A percentile compares a stretch with the other conserved stretches of the same genome.
phyloP scores from a whole-genome alignment of 2,113 vertebrate genomes.

The Dipodomys merriami region DNA sequence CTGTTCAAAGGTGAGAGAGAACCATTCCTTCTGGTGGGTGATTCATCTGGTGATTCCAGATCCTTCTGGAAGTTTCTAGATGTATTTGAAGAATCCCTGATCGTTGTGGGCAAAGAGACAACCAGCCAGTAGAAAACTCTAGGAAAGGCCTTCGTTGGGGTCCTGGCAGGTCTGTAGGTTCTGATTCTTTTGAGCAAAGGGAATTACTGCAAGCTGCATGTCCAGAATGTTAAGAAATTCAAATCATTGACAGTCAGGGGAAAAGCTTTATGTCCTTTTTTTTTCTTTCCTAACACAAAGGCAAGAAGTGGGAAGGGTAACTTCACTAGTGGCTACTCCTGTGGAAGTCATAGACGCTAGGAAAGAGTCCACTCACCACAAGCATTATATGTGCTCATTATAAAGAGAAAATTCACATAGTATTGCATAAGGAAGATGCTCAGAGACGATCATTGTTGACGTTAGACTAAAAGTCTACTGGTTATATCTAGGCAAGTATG shows the following conservation, averaged over 20 bases:
- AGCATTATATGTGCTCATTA: neutral
- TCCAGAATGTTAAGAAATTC: constrained; percentile 52
- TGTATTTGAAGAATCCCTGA: constrained; percentile 40
- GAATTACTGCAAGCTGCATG: neutral
- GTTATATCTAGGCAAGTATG: constrained; percentile 12
- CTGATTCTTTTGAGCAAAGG: constrained; percentile 54
- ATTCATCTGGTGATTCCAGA: constrained; percentile 19
- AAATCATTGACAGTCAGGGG: constrained; percentile 39
- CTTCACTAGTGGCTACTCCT: neutral
- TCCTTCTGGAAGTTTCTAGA: constrained; percentile 44
- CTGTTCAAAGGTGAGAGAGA: neutral
- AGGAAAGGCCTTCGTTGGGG: constrained; percentile 15
- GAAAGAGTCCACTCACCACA: neutral
- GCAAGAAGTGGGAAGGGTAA: neutral
- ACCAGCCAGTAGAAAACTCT: constrained; percentile 41
- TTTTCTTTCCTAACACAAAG: constrained; percentile 22
- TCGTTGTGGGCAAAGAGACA: neutral
- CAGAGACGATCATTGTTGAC: constrained; percentile 3
- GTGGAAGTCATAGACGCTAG: constrained; percentile 31
- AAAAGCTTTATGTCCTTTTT: constrained; percentile 21
- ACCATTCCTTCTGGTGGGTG: neutral
- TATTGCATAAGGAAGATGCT: neutral
- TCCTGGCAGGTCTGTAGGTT: neutral
- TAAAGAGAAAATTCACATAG: neutral
- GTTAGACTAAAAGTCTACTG: neutral